phyloP scores from a whole-genome alignment of 2,888 invertebrate genomes.

The Oscheius sp. region DNA sequence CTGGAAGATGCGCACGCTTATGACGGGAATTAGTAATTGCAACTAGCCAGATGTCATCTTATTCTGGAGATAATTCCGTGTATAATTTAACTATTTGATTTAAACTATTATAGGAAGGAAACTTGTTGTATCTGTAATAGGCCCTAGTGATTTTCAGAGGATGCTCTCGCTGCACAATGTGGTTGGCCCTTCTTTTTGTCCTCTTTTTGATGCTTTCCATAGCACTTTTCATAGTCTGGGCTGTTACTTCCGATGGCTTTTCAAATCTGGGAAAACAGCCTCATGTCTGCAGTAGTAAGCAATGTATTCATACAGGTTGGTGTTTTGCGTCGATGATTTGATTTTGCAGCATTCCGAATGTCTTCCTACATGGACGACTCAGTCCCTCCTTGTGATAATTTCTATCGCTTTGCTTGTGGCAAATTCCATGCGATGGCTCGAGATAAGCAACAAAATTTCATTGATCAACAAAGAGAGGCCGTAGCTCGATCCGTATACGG shows the following conservation, averaged over 20 bases:
- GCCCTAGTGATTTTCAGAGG: conserved; percentile 45
- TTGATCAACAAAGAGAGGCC: conserved; percentile 39
- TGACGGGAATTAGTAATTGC: conserved; percentile 1
- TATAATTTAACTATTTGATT: too few relatives aligned
- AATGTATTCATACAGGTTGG: conserved; percentile 54
- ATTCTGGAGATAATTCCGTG: neutral
- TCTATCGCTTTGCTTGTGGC: conserved; percentile 51
- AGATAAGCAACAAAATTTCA: conserved; percentile 41
- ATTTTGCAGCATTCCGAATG: conserved; percentile 49
- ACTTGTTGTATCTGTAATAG: neutral
- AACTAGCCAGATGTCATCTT: neutral
- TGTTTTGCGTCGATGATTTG: too few relatives aligned
- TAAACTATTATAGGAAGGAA: too few relatives aligned
- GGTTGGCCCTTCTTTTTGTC: conserved; percentile 41
- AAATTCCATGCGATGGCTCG: conserved; percentile 43
- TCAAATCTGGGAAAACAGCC: conserved; percentile 40
- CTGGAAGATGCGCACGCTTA: neutral
- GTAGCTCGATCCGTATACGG: conserved; percentile 38
- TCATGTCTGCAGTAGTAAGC: conserved; percentile 48
- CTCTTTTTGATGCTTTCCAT: conserved; percentile 45
- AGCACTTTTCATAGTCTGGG: conserved; percentile 53
- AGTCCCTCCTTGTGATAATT: conserved; percentile 53
- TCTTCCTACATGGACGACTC: conserved; percentile 51
- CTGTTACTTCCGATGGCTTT: conserved; percentile 51
- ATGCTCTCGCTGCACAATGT: conserved; percentile 45